Percentiles rank a stretch among this genome's conserved stretches.
Evolutionary conservation across 2,113 vertebrate genomes (phyloP).

Genomic region (Pristiophorus japonicus): DNA sequence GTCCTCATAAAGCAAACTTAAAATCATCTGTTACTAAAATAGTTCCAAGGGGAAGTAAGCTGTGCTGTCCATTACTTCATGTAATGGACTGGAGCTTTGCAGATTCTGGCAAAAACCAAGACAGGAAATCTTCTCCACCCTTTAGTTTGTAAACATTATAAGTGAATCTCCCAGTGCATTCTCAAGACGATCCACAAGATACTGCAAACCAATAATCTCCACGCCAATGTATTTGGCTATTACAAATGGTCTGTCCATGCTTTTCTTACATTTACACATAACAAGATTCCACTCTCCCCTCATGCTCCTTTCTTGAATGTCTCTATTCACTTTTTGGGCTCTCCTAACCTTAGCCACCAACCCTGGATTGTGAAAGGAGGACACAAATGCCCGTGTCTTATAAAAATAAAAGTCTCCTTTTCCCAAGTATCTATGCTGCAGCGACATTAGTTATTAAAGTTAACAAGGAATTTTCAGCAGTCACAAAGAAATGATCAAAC

Average conservation of each 20-base stretch:
- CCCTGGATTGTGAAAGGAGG: background rate
- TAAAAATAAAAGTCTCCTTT: background rate
- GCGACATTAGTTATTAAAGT: background rate
- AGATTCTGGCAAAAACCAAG: background rate
- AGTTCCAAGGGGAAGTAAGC: background rate
- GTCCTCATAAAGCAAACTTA: background rate
- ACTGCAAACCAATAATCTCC: background rate
- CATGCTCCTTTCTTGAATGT: background rate
- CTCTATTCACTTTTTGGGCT: background rate
- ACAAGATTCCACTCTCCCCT: background rate
- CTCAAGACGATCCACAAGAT: background rate
- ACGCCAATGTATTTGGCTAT: background rate
- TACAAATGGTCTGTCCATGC: background rate
- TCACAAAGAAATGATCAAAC: background rate
- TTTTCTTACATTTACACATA: background rate
- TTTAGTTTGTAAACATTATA: background rate
- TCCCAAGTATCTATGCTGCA: background rate
- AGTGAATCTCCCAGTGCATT: background rate
- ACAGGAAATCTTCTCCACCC: background rate
- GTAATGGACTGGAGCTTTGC: background rate
- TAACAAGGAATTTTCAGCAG: background rate
- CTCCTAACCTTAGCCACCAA: background rate
- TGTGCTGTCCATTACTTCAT: background rate
- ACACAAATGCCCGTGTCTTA: background rate
- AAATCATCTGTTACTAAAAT: conserved; percentile 3